Evolutionary conservation across 2,113 vertebrate species (phyloP).

Genomic region (Cyrtonyx montezumae): DNA sequence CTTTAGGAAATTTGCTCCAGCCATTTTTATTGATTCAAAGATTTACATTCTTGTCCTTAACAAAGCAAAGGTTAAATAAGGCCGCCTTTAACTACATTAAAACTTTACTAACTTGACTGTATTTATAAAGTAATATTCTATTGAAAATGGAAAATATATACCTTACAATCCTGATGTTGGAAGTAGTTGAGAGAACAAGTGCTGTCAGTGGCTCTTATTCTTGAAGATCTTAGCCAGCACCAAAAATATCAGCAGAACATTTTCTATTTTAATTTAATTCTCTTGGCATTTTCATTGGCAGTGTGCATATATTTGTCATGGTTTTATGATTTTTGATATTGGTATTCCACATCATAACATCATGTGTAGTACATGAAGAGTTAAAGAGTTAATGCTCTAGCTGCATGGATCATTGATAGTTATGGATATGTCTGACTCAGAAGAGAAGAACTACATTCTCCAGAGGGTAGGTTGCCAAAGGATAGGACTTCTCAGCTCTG

Average conservation of each 20-base stretch:
- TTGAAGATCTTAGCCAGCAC: background rate
- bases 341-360: no score
- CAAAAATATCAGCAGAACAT: constrained; percentile 4
- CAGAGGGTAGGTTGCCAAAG: background rate
- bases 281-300: background rate
- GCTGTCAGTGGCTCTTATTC: background rate
- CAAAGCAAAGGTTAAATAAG: background rate
- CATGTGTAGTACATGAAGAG: no score
- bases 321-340: no score
- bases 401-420: no score
- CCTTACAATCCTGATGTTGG: background rate
- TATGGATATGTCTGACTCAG: no score
- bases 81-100: background rate
- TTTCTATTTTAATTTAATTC: constrained; percentile 40
- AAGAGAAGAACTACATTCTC: no score
- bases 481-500: background rate
- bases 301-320: background rate
- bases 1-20: background rate
- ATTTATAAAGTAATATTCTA: background rate
- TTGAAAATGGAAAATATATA: background rate
- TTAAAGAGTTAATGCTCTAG: no score
- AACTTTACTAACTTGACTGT: background rate
- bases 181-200: background rate
- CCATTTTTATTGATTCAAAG: background rate
- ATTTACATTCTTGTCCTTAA: background rate